Base-by-base conservation (phyloP, 2,888 invertebrate genomes). In the Myopa tessellatipennis region DNA sequence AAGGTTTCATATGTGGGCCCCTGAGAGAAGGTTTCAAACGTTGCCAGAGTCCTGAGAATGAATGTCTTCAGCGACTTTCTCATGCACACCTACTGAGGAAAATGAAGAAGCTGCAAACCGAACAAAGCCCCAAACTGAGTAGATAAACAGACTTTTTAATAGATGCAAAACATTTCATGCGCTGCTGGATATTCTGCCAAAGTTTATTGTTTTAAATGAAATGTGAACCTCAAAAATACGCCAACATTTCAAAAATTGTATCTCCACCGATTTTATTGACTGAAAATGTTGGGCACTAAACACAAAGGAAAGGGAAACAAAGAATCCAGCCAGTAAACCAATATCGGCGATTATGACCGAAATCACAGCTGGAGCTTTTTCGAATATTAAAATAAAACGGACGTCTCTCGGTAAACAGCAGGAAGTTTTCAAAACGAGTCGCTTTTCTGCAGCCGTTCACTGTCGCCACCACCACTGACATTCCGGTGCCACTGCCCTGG, bases 311-410 rank as follows among this genome's bases (percentile, higher is more conserved):
- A 61, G 10, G 18, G 16, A 45, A 50, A 74, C 65, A 74, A 74
- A 4, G 55, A 65, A 52, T 74, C 67, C 67, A 68, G 68, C 60
- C 75, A 38, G 75, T 75, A 69, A 75, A 69, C 75, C 60, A 75
- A 69, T 75, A 75, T 75, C 75, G 75, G 80, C 79, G 81, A 81
- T 81, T 82, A 82, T 81, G 80, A 81, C 81, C 80, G 55, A 81
- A 80, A 80, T 80, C 82, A 81, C 82, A 82, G 82, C 82, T 81
- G 82, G 82, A 82, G 69, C 77, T 52, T 74, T 52, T 74, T 77
- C 77, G 73, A 16, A 58, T 77, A 67, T 72, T 77, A 77, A 74
- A 76, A 71, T 75, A 76, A 78, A 71, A 74, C 75, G 75, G 79
- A 77, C 77, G 67, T 65, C 72, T 77, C 63, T 79, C 69, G 74